Evolutionary conservation across 2,113 vertebrate species (phyloP).

Genomic region (Dasyornis broadbenti): DNA sequence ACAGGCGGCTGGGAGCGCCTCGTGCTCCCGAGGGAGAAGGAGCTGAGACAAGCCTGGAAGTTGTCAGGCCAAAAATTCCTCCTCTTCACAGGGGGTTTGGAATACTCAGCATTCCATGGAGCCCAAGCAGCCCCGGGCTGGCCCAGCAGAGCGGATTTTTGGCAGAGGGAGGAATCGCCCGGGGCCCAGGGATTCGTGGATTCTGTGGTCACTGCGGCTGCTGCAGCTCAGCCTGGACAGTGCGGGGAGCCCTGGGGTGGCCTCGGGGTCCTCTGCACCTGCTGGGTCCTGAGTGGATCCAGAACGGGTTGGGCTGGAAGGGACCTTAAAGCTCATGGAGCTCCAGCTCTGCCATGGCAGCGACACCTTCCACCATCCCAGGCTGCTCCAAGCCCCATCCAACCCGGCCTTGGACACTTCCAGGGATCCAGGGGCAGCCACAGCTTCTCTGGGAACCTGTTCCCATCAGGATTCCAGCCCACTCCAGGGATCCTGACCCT

Average conservation of each 20-base stretch:
- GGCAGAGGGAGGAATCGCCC: neutral
- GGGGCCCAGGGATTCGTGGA: neutral
- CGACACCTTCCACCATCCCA: neutral
- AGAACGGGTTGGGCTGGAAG: neutral
- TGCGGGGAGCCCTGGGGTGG: neutral
- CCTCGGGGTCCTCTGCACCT: neutral
- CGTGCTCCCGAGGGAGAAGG: neutral
- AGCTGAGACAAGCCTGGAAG: neutral
- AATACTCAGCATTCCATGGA: neutral
- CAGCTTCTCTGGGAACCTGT: neutral
- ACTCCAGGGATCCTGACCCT: neutral
- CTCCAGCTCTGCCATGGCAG: neutral
- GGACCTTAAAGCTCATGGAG: neutral
- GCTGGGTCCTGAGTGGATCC: neutral
- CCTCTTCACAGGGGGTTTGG: neutral
- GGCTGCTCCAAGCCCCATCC: rapidly evolving
- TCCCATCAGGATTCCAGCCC: neutral
- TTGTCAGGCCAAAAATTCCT: neutral
- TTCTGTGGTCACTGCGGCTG: neutral
- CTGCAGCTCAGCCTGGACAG: neutral
- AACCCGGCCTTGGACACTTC: rapidly evolving
- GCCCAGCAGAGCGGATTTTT: neutral
- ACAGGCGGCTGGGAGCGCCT: rapidly evolving
- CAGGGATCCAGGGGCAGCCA: neutral
- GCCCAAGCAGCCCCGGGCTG: neutral